Evolutionary conservation across 1,140 invertebrate genomes (phyloP).

Genomic region (Pogonomyrmex barbatus): DNA sequence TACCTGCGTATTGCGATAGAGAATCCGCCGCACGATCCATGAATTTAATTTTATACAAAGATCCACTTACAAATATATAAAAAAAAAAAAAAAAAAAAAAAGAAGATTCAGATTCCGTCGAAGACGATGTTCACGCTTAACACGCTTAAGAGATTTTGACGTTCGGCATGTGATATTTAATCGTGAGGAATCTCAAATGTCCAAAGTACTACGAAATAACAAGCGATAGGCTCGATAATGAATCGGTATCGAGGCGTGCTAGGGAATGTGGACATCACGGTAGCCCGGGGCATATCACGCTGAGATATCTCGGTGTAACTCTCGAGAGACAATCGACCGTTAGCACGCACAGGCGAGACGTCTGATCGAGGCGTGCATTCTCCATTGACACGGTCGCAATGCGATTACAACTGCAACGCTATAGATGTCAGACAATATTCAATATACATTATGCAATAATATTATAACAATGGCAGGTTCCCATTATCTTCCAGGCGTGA

Average conservation of each 20-base stretch:
- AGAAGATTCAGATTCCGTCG: background rate
- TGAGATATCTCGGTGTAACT: slow-evolving; percentile 5
- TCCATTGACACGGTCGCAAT: slow-evolving; percentile 44
- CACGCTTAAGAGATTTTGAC: background rate
- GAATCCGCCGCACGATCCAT: background rate
- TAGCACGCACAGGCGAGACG: slow-evolving; percentile 30
- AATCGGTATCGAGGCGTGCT: slow-evolving; percentile 3
- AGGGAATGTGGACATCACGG: slow-evolving; percentile 23
- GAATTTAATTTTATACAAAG: background rate
- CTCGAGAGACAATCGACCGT: slow-evolving; percentile 40
- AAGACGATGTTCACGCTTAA: background rate
- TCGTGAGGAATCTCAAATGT: background rate
- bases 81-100: no score
- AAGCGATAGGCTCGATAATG: slow-evolving; percentile 8
- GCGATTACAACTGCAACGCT: background rate
- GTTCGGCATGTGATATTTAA: background rate
- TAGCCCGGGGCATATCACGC: slow-evolving; percentile 25
- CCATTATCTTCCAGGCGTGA: background rate
- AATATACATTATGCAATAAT: background rate
- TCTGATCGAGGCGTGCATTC: slow-evolving; percentile 37
- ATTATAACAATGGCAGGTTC: background rate
- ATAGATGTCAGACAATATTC: slow-evolving; percentile 16
- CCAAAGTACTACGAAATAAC: slow-evolving; percentile 1
- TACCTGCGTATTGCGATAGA: slow-evolving; percentile 4
- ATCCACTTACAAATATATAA: background rate